Evolutionary conservation across 2,888 invertebrate species (phyloP), one percentile per base, ranked within the genome.

Genomic region (Andricus curvator): DNA sequence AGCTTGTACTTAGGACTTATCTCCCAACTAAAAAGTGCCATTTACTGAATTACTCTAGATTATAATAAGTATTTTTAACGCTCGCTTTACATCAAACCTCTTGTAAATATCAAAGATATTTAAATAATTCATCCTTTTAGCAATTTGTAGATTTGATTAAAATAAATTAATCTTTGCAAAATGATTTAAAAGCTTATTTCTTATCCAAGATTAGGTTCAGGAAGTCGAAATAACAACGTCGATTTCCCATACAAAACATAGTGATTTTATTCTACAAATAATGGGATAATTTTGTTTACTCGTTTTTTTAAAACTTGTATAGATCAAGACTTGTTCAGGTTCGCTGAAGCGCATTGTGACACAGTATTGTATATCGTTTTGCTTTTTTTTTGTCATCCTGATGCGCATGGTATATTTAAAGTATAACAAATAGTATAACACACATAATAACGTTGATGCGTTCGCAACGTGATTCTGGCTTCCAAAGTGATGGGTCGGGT

Each of bases 181-280:
- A 62, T 25, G 22, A 25, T 25, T 25, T 1, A 1, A 62, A 86
- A 85, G 86, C 83, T 37, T 82, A 84, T 78, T 81, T 83, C 83
- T 86, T 86, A 86, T 78, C 79, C 66, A 80, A 29, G 8, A 56
- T 56, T 3, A 74, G 74, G 74, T 74, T 56, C 6, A 74, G 74
- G 74, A 48, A 29, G 17, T 33, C 51, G 20, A 74, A 68, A 77
- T 64, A 77, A 67, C 77, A 65, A 62, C 65, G 76, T 80, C 68
- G 76, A 77, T 85, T 88, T 92, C 92, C 91, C 92, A 92, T 92
- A 92, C 88, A 92, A 92, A 92, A 92, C 92, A 92, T 92, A 92
- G 91, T 89, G 91, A 91, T 91, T 92, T 92, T 92, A 92, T 92
- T 92, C 92, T 92, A 92, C 92, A 92, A 91, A 91, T 90, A 91